A percentile compares a stretch with the other conserved stretches of the same genome.
Conservation (phyloP, 2,113 vertebrate genomes). For the Plectropomus leopardus region DNA sequence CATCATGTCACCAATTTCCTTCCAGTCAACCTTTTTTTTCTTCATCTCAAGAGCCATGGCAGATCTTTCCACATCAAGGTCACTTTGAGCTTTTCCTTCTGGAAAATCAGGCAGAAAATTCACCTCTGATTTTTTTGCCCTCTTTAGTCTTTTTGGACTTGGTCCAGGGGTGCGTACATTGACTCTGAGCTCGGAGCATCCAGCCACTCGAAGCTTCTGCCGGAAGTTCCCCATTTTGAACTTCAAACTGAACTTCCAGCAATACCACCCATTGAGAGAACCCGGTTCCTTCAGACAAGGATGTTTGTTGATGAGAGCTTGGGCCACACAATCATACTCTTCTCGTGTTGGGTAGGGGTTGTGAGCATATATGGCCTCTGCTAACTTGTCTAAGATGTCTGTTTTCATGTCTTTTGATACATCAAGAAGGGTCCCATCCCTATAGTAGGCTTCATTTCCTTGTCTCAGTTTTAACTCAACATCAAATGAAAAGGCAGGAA, state of each 20-base stretch:
- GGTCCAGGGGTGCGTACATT: conserved; percentile 2
- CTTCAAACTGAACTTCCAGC: conserved; percentile 48
- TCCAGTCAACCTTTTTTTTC: conserved; percentile 27
- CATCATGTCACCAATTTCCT: conserved; percentile 37
- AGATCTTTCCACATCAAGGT: conserved; percentile 10
- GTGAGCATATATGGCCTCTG: conserved; percentile 41
- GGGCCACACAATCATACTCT: conserved; percentile 34
- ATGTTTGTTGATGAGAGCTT: conserved; percentile 49
- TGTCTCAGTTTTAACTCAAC: conserved; percentile 23
- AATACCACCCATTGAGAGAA: conserved; percentile 33
- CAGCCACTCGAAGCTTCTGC: conserved; percentile 24
- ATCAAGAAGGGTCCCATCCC: conserved; percentile 32
- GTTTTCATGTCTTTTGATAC: conserved; percentile 47
- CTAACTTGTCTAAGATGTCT: conserved; percentile 56
- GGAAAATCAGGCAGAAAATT: conserved; percentile 37
- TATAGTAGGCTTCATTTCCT: conserved; percentile 50
- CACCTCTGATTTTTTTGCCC: conserved; percentile 22
- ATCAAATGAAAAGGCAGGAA: conserved; percentile 48
- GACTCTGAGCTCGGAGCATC: conserved; percentile 28
- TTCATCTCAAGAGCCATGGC: conserved; percentile 28
- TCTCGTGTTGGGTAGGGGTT: conserved; percentile 37
- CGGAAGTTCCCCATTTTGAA: conserved; percentile 38
- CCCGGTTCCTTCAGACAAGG: conserved; percentile 48
- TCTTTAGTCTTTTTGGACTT: conserved; percentile 21
- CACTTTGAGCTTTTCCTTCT: conserved; percentile 2